A percentile compares a stretch with the other conserved stretches of the same genome.
These are phyloP conservation scores for Torymus texanus DNA, from an alignment of 2,888 invertebrate species.

Conservation along the genomic window DNA sequence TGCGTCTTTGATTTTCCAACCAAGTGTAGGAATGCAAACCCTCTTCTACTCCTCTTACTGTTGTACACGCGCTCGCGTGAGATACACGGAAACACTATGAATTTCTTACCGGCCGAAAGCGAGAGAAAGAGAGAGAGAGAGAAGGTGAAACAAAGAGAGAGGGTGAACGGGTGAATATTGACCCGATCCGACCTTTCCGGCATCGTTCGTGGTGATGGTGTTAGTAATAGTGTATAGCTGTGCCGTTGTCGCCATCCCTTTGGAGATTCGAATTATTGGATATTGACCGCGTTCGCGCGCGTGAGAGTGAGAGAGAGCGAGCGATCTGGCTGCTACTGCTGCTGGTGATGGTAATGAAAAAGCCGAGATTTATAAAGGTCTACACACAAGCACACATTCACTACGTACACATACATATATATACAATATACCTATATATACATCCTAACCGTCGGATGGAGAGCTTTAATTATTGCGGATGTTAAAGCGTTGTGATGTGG, in stretches of 20 bases:
- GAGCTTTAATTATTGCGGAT: no score
- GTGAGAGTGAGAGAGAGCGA: neutral
- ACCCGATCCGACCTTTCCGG: no score
- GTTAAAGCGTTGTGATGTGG: neutral
- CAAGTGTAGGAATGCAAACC: conserved; percentile 53
- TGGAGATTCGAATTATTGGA: conserved; percentile 24
- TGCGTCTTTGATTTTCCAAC: conserved; percentile 55
- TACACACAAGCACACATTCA: no score
- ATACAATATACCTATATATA: no score
- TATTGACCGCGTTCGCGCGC: neutral
- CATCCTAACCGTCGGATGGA: neutral
- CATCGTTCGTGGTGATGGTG: no score
- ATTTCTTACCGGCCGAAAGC: conserved; percentile 34
- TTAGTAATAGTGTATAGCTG: no score
- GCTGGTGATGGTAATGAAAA: neutral
- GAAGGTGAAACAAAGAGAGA: neutral
- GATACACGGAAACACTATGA: conserved; percentile 22
- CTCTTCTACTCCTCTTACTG: neutral
- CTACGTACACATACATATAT: no score
- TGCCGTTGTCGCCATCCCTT: no score
- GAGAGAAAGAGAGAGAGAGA: no score
- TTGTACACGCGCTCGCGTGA: neutral
- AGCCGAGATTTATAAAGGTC: neutral
- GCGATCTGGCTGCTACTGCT: neutral
- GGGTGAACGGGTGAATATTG: no score